Conservation (phyloP, 1,140 invertebrate species). For the Eurytemora carolleeae region DNA sequence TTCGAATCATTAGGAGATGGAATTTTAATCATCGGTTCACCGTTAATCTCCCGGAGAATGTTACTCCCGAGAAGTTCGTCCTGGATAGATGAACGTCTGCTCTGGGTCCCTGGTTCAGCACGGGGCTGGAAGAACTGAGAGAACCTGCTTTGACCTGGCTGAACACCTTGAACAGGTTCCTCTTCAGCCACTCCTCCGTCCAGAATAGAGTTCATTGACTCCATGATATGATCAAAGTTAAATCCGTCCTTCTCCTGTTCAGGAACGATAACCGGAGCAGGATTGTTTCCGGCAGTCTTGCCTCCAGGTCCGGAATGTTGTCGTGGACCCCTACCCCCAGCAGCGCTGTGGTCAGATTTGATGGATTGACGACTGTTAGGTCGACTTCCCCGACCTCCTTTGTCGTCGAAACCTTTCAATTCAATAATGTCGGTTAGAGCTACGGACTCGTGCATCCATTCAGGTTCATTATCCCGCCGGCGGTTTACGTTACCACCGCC, state of each 20-base stretch:
- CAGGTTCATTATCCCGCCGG: too few relatives aligned
- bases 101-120: constrained; percentile 17
- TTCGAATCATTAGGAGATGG: constrained; percentile 27
- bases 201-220: background rate
- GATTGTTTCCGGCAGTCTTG: background rate
- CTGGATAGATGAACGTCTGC: constrained; percentile 36
- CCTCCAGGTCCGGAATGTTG: too few relatives aligned
- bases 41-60: constrained; percentile 35
- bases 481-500: too few relatives aligned
- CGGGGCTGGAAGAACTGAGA: constrained; percentile 23
- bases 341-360: background rate
- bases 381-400: constrained; percentile 29
- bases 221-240: constrained; percentile 47
- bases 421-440: constrained; percentile 84
- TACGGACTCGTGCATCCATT: constrained; percentile 59
- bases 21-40: constrained; percentile 32
- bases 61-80: constrained; percentile 18
- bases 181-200: background rate
- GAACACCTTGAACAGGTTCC: constrained; percentile 2
- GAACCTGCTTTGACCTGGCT: constrained; percentile 23
- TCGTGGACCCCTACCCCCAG: background rate
- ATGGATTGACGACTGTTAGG: background rate
- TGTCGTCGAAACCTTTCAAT: constrained; percentile 65
- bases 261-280: too few relatives aligned
- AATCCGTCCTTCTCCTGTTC: constrained; percentile 29